Base-by-base conservation (phyloP, 2,888 invertebrate genomes). In the Lapara coniferarum region DNA sequence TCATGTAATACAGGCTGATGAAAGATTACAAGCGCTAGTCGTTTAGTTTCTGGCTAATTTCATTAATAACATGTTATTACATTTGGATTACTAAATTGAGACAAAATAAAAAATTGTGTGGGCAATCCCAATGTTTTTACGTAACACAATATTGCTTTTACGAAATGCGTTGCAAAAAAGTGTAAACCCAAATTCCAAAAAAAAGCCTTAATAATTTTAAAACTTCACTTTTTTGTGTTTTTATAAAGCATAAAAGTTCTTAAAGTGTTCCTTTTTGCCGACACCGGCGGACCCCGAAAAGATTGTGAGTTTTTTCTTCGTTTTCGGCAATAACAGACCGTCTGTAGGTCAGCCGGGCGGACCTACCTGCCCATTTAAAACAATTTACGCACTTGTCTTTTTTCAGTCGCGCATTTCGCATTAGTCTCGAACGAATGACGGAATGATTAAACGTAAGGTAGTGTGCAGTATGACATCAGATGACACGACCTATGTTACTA, bases 351-450 rank as follows among this genome's bases (percentile, higher is more conserved):
- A 92, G 83, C 75, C 89, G 87, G 87, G 84, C 88, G 85, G 81
- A 85, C 86, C 87, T 89, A 89, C 90, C 91, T 91, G 91, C 85
- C 81, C 90, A 91, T 93, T 92, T 92, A 90, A 92, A 93, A 92
- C 91, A 93, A 93, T 93, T 92, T 92, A 86, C 81, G 80, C 81
- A 82, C 82, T 87, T 81, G 78, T 87, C 82, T 87, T 89, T 88
- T 89, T 88, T 82, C 74, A 77, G 82, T 81, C 81, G 79, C 81
- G 85, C 63, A 19, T 76, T 78, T 78, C 79, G 81, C 86, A 86
- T 90, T 88, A 89, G 89, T 81, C 77, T 74, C 80, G 77, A 77
- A 74, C 81, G 81, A 83, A 84, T 87, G 85, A 87, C 87, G 87
- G 82, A 72, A 78, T 74, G 86, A 89, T 90, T 88, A 90, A 68